These are phyloP conservation scores for Latrodectus geometricus DNA, from an alignment of 1,140 invertebrate genomes.

Conservation along the genomic window DNA sequence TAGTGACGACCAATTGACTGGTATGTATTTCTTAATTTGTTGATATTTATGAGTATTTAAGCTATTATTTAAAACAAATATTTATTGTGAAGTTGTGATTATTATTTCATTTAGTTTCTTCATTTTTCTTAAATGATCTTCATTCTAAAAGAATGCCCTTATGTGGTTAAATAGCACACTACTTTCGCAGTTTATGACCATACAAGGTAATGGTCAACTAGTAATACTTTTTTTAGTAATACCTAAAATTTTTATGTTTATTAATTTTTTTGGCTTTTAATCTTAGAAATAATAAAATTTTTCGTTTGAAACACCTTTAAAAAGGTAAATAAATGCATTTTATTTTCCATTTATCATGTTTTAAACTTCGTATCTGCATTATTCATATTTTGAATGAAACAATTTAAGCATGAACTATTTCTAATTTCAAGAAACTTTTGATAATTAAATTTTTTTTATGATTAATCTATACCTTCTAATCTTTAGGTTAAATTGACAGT, in stretches of 20 bases:
- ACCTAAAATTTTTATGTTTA: background rate
- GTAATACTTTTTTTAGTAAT: background rate
- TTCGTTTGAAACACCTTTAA: background rate
- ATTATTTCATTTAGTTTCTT: background rate
- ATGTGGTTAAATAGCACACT: slow-evolving; percentile 56
- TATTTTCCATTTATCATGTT: background rate
- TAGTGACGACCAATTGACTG: slow-evolving; percentile 50
- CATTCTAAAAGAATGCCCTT: background rate
- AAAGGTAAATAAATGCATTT: background rate
- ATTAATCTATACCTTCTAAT: too few relatives aligned
- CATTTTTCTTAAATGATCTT: background rate
- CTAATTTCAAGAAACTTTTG: too few relatives aligned
- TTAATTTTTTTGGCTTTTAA: background rate
- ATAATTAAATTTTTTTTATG: too few relatives aligned
- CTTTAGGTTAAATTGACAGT: too few relatives aligned
- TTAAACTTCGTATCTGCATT: background rate
- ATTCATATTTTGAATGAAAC: background rate
- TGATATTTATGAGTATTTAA: background rate
- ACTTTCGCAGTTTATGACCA: slow-evolving; percentile 7
- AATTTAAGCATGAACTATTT: background rate
- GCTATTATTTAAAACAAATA: too few relatives aligned
- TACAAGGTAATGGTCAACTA: slow-evolving; percentile 30
- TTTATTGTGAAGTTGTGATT: too few relatives aligned
- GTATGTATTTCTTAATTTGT: background rate
- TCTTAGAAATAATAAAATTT: background rate